Evolutionary conservation across 1,140 invertebrate species (phyloP).

Genomic region (Patella vulgata): DNA sequence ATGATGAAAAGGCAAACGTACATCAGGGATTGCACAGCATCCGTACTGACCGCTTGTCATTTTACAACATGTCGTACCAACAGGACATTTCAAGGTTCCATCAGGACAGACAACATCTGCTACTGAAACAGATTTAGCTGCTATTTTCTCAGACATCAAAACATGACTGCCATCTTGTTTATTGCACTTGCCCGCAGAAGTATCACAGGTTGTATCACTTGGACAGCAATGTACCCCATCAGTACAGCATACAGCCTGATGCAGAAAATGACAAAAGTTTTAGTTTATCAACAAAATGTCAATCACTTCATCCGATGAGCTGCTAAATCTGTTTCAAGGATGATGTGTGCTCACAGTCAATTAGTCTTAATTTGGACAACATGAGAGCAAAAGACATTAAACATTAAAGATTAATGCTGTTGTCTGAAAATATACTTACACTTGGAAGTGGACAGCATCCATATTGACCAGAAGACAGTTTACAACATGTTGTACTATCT

Average conservation of each 20-base stretch:
- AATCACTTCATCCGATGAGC: too few species aligned
- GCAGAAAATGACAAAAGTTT: too few species aligned
- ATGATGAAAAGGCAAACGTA: conserved; percentile 19
- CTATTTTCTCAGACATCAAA: too few species aligned
- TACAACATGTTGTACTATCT: conserved; percentile 61
- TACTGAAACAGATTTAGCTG: too few species aligned
- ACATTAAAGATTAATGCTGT: too few species aligned
- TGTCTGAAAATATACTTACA: conserved; percentile 32
- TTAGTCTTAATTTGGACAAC: too few species aligned
- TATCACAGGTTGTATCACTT: conserved; percentile 19
- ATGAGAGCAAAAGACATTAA: too few species aligned
- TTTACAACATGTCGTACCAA: conserved; percentile 65
- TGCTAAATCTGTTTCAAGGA: too few species aligned
- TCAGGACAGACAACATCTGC: conserved; percentile 41
- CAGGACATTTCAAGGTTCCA: conserved; percentile 53
- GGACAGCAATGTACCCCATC: conserved; percentile 21
- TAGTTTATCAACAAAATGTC: too few species aligned
- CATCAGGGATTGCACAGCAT: conserved; percentile 65
- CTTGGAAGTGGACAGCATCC: conserved; percentile 53
- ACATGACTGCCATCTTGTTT: conserved; percentile 9
- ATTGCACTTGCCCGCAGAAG: conserved; percentile 28
- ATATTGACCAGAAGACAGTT: conserved; percentile 40
- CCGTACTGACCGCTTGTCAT: conserved; percentile 54
- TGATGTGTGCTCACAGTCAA: too few species aligned
- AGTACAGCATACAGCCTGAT: conserved; percentile 52